Conservation (phyloP, 2,113 vertebrate species). For the Choloepus hoffmanni region DNA sequence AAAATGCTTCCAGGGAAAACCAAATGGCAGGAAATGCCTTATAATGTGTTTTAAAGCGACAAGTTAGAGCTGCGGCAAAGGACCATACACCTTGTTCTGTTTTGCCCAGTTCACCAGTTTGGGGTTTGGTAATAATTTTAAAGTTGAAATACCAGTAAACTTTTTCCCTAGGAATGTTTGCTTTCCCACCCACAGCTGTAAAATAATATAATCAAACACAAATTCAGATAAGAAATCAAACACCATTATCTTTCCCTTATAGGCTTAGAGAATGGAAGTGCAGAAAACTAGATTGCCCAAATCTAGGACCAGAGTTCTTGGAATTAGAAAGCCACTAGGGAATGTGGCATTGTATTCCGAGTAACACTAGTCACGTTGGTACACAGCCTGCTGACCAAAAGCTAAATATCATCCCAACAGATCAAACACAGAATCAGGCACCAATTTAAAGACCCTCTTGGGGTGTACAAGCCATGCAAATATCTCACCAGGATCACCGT, state of each 20-base stretch:
- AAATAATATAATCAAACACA: not conserved
- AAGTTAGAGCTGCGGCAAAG: not conserved
- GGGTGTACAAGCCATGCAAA: not conserved
- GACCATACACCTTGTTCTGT: not conserved
- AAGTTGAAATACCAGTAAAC: not conserved
- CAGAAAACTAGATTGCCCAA: not conserved
- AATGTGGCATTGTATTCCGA: not conserved
- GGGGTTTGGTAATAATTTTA: not conserved
- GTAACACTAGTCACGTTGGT: not conserved
- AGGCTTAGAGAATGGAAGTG: conserved; percentile 22
- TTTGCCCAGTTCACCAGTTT: not conserved
- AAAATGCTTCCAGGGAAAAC: not conserved
- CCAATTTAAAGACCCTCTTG: not conserved
- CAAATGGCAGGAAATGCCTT: not conserved
- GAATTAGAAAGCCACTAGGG: not conserved
- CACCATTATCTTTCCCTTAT: not conserved
- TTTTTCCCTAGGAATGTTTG: not conserved
- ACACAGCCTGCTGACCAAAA: not conserved
- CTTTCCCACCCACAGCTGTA: not conserved
- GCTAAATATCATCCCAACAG: not conserved
- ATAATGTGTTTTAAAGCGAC: not conserved
- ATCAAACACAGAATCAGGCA: not conserved
- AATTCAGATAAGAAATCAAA: not conserved
- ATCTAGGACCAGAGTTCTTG: not conserved
- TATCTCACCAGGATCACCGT: not conserved